Evolutionary conservation across 2,797 vertebrate species (phyloP).

Genomic region (Luscinia luscinia): DNA sequence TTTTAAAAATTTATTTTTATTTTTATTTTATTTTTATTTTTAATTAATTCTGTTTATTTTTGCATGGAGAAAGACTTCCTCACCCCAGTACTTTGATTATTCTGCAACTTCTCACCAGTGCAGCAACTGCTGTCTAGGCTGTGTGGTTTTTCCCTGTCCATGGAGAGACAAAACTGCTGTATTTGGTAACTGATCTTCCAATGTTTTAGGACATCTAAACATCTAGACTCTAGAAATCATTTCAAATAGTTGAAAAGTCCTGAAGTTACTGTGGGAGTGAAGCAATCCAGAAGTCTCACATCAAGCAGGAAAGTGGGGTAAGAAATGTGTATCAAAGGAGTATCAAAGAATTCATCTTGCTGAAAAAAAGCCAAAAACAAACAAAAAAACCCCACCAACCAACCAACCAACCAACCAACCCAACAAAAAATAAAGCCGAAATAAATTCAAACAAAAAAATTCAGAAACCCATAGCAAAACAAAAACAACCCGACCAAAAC

Average conservation of each 20-base stretch:
- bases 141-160: neutral
- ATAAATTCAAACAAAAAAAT: neutral
- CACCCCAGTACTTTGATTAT: neutral
- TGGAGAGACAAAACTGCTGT: neutral
- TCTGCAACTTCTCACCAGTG: neutral
- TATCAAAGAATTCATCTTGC: neutral
- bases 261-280: neutral
- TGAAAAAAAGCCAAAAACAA: neutral
- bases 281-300: neutral
- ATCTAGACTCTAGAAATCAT: neutral
- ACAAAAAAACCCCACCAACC: too few species aligned
- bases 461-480: neutral
- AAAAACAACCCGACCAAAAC: rapidly evolving
- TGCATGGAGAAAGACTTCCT: neutral
- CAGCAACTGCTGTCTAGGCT: neutral
- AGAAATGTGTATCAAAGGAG: neutral
- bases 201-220: neutral
- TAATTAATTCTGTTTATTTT: neutral
- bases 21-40: too few species aligned
- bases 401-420: too few species aligned
- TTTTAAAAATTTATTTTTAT: too few species aligned
- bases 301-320: neutral
- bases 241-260: neutral
- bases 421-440: neutral
- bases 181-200: neutral